Base-by-base conservation (phyloP, 2,888 invertebrate genomes). In the Cepaea hortensis region DNA sequence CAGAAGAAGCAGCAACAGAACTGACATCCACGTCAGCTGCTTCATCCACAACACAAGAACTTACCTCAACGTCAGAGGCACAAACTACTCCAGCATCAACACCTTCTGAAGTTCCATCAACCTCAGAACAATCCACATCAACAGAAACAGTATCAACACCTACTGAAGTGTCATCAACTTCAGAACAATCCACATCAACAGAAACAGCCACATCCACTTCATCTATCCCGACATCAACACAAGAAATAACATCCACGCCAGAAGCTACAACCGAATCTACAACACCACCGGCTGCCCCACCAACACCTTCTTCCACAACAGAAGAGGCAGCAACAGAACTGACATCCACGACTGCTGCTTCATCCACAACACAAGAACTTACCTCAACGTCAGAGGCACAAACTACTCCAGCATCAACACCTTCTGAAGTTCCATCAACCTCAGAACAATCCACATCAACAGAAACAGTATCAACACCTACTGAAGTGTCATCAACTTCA, bases 291-390 rank as follows among this genome's bases (percentile, higher is more conserved):
- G 6, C 82, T 48, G 15, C 68, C 23, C 13, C 20, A 23, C 18
- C 81, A 55, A 62, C 81, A 61, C 23, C 72, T 6, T 13, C 46
- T 35, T 62, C 81, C 20, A 81, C 81, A 81, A 81, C 81, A 61
- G 18, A 0, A 81, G 68, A 62, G 35, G 20, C 81, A 61, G 20
- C 81, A 61, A 81, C 11, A 55, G 55, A 13, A 13, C 23, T 48
- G 15, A 79, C 79, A 62, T n/a, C 62, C 3, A n/a, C 61, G 61
- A 0, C 15, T 62, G 55, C 61, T 6, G 35, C 80, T n/a, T 13
- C 80, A 6, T n/a, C 80, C 50, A 55, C 80, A 9, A 6, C 80
- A 55, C 15, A 18, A n/a, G 18, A 62, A 20, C 50, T n/a, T 6
- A 62, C 13, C 2, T 15, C 18, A 62, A 48, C 20, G 35, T 13